Base-by-base conservation (phyloP, 2,113 vertebrate species). In the Sceloporus undulatus region DNA sequence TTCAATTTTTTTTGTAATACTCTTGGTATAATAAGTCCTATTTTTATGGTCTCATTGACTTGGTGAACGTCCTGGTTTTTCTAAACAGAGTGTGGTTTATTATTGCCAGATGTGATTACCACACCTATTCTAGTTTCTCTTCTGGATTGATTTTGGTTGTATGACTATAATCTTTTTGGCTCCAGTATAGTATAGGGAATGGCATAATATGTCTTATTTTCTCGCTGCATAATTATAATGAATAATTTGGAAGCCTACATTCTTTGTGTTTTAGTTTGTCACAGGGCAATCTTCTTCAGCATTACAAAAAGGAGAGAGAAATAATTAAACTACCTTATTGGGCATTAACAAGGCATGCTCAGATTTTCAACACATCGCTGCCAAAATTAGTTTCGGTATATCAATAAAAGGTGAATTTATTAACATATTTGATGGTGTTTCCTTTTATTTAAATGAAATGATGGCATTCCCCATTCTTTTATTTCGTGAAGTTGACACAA, bases 331-430 rank as follows among this genome's bases (percentile, higher is more conserved):
- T 9, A 85, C 1, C 84, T 92, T 88, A 81, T 77, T 85, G n/a
- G n/a, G 52, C 34, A 62, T 89, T 92, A 84, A 56, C 59, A 59
- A 42, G 48, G 16, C 79, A n/a, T 87, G 88, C 89, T 21, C 42
- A 71, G 80, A 86, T 79, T 62, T 5, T n/a, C n/a, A n/a, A n/a
- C n/a, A n/a, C 52, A 88, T 91, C 14, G 19, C 59, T 93, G n/a
- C 19, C 0, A 6, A 86, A 88, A 91, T 68, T 52, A 86, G 42
- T 29, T 48, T 85, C 48, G 7, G 48, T 48, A 4, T 82, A 84
- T 82, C 87, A 92, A 92, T 79, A 82, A 87, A 90, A 80, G 85
- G 4, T 68, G 8, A 79, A 89, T 81, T 89, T 94, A 85, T 89
- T 89, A 79, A 82, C 89, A 18, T 85, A 85, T 90, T 90, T 52